A percentile compares a stretch with the other conserved stretches of the same genome.
Evolutionary conservation across 2,797 vertebrate genomes (phyloP).

Genomic region (Lerista edwardsae): DNA sequence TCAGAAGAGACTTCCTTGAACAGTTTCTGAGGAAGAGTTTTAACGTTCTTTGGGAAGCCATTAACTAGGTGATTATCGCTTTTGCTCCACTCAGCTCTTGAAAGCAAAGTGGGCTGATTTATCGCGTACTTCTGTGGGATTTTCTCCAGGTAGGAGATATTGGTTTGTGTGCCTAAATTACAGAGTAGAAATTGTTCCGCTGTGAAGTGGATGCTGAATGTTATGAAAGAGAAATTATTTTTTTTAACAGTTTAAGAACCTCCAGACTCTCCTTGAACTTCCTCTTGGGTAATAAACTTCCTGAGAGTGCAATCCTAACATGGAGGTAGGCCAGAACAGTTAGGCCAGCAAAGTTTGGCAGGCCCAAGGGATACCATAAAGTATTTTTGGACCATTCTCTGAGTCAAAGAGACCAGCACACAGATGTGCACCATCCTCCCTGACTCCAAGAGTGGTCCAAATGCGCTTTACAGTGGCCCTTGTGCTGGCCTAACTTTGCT

Average conservation of each 20-base stretch:
- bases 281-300: background rate
- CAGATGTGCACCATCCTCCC: no score
- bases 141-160: constrained; percentile 31
- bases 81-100: constrained; percentile 31
- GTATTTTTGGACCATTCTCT: no score
- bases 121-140: constrained; percentile 30
- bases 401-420: no score
- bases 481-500: no score
- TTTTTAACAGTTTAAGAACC: background rate
- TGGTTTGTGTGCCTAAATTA: constrained; percentile 33
- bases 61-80: constrained; percentile 46
- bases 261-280: background rate
- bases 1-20: constrained; percentile 51
- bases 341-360: no score
- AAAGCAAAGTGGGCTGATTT: constrained; percentile 37
- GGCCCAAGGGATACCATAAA: no score
- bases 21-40: constrained; percentile 54
- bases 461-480: no score
- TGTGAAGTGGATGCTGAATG: constrained; percentile 24
- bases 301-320: no score
- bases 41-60: constrained; percentile 62
- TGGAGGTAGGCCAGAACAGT: no score
- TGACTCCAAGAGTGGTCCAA: no score
- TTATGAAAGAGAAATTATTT: background rate
- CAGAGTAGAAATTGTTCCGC: constrained; percentile 19